phyloP scores from a whole-genome alignment of 2,888 invertebrate species.

The Linhomoeus sp. region DNA sequence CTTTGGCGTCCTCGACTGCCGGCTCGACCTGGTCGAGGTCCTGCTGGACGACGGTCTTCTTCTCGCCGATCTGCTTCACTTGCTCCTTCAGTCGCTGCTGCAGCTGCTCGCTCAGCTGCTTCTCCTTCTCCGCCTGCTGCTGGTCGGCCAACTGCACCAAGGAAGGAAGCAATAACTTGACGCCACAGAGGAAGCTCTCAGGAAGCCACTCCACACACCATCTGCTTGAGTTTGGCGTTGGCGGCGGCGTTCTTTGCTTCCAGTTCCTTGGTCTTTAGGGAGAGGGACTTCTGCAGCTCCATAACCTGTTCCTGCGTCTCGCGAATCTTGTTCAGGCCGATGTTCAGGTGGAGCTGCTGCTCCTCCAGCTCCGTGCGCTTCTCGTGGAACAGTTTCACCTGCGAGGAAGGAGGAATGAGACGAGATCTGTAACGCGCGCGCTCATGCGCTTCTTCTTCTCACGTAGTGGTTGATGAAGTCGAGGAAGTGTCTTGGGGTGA shows the following conservation, averaged over 20 bases:
- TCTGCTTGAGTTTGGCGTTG: slow-evolving; percentile 93
- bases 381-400: slow-evolving; percentile 74
- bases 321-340: slow-evolving; percentile 91
- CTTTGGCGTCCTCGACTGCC: slow-evolving; percentile 96
- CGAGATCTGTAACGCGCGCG: too few relatives aligned
- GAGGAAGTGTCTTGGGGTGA: slow-evolving; percentile 89
- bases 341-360: slow-evolving; percentile 91
- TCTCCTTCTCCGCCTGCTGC: slow-evolving; percentile 92
- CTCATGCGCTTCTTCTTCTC: too few relatives aligned
- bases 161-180: too few relatives aligned
- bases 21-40: slow-evolving; percentile 88
- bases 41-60: slow-evolving; percentile 77
- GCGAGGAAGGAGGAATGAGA: too few relatives aligned
- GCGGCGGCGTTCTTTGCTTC: slow-evolving; percentile 97
- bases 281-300: slow-evolving; percentile 94
- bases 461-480: slow-evolving; percentile 98
- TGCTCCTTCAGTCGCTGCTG: slow-evolving; percentile 49
- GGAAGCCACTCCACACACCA: too few relatives aligned
- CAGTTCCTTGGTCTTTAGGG: slow-evolving; percentile 58
- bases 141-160: slow-evolving; percentile 15
- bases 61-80: slow-evolving; percentile 80
- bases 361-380: slow-evolving; percentile 95
- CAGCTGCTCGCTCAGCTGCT: slow-evolving; percentile 90
- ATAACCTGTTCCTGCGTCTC: slow-evolving; percentile 99
- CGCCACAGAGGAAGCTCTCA: too few relatives aligned